phyloP scores from a whole-genome alignment of 2,888 invertebrate genomes.

The Drosophila kambysellisi region DNA sequence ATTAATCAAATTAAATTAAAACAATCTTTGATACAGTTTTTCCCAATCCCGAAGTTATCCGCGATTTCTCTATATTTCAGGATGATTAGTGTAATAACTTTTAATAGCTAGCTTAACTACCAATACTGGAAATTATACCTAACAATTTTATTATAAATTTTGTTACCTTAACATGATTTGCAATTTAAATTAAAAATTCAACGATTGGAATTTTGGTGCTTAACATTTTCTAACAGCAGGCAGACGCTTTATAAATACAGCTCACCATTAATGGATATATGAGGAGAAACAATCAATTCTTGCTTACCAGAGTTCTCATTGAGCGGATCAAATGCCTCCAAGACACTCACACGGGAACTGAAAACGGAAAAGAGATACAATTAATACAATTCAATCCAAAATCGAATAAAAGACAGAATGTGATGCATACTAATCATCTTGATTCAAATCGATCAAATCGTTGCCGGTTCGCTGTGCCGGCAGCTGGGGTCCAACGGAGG shows the following conservation, averaged over 20 bases:
- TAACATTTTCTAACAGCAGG: conserved; percentile 31
- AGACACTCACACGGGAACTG: conserved; percentile 86
- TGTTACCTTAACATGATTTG: conserved; percentile 1
- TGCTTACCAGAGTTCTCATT: conserved; percentile 86
- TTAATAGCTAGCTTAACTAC: neutral
- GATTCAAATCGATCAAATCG: conserved; percentile 84
- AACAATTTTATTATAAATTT: conserved; percentile 8
- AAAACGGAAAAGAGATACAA: conserved; percentile 32
- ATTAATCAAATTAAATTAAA: neutral
- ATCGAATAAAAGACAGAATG: neutral
- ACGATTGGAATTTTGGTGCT: neutral
- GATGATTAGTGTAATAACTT: neutral
- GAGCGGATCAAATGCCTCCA: conserved; percentile 95
- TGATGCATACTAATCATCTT: conserved; percentile 83
- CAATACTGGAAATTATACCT: neutral
- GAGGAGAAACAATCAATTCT: neutral
- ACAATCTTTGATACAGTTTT: neutral
- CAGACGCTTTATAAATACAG: conserved; percentile 25
- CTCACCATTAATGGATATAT: neutral
- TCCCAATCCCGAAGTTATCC: neutral
- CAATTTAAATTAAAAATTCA: conserved; percentile 17
- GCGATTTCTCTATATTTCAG: neutral
- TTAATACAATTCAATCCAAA: neutral
- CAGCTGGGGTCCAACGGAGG: conserved; percentile 48
- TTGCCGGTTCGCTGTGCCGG: conserved; percentile 62